A percentile compares a stretch with the other conserved stretches of the same genome.
phyloP scores from a whole-genome alignment of 2,888 invertebrate genomes.

The Scrobipalpa costella region DNA sequence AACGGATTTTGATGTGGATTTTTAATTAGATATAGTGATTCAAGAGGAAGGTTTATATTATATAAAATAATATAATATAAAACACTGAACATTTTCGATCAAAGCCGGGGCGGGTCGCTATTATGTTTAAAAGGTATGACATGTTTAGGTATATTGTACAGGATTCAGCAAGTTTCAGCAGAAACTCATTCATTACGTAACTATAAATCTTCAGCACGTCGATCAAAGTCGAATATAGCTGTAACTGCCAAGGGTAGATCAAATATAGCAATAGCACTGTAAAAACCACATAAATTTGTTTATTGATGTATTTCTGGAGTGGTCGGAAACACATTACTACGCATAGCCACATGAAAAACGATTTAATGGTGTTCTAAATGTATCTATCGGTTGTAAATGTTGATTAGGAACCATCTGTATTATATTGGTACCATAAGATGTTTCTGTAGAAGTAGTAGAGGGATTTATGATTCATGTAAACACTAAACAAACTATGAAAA shows the following conservation, averaged over 20 bases:
- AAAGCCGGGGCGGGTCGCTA: too few relatives aligned
- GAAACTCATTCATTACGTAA: neutral
- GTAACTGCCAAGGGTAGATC: constrained; percentile 38
- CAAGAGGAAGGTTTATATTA: too few relatives aligned
- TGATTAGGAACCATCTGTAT: constrained; percentile 33
- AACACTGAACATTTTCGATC: too few relatives aligned
- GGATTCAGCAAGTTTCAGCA: too few relatives aligned
- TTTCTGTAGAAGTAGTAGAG: neutral
- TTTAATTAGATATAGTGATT: too few relatives aligned
- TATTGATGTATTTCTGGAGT: constrained; percentile 40
- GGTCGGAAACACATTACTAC: constrained; percentile 40
- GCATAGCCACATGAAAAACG: constrained; percentile 38
- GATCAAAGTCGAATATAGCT: constrained; percentile 32
- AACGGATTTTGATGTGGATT: too few relatives aligned
- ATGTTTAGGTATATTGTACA: too few relatives aligned
- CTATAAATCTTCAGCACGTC: constrained; percentile 32
- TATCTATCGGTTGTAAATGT: constrained; percentile 39
- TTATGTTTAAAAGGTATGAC: too few relatives aligned
- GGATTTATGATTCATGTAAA: neutral
- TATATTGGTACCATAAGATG: too few relatives aligned
- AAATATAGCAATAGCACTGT: constrained; percentile 41
- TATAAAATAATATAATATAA: too few relatives aligned
- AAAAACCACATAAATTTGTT: constrained; percentile 44
- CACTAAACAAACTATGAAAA: too few relatives aligned
- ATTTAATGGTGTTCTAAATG: constrained; percentile 39